Percentiles rank a stretch among this genome's conserved stretches.
These are phyloP conservation scores for Tuberolachnus salignus DNA, from an alignment of 2,888 invertebrate species.

Conservation along the genomic window DNA sequence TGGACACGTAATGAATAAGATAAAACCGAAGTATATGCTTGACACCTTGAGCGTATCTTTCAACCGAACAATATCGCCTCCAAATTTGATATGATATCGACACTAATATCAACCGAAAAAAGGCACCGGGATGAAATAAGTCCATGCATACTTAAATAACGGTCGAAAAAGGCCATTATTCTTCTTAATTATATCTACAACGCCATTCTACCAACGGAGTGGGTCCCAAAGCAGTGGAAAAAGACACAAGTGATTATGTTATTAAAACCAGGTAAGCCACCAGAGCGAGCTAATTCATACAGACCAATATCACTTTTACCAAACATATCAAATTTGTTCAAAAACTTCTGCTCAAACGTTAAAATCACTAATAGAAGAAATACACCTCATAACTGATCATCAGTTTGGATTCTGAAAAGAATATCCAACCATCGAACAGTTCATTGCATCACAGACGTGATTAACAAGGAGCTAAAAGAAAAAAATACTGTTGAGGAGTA, in stretches of 20 bases:
- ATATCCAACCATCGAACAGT: not conserved
- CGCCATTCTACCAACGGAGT: too few species aligned
- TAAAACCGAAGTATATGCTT: too few species aligned
- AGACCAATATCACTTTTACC: not conserved
- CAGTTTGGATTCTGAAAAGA: not conserved
- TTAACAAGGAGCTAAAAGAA: too few species aligned
- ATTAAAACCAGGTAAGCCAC: not conserved
- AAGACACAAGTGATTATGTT: not conserved
- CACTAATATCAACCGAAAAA: too few species aligned
- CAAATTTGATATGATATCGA: too few species aligned
- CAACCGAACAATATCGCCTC: too few species aligned
- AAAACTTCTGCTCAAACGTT: not conserved
- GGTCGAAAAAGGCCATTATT: too few species aligned
- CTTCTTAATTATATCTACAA: too few species aligned
- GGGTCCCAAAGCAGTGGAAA: not conserved
- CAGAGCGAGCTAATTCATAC: not conserved
- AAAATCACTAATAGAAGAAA: not conserved
- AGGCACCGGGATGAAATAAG: too few species aligned
- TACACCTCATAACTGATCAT: not conserved
- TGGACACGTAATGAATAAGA: too few species aligned
- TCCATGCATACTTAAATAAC: too few species aligned
- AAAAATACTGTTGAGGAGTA: not conserved
- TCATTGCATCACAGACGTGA: not conserved
- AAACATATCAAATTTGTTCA: not conserved
- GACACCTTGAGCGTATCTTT: too few species aligned